Conservation (phyloP, 2,797 vertebrate genomes). For the Gymnopithys bicolor region DNA sequence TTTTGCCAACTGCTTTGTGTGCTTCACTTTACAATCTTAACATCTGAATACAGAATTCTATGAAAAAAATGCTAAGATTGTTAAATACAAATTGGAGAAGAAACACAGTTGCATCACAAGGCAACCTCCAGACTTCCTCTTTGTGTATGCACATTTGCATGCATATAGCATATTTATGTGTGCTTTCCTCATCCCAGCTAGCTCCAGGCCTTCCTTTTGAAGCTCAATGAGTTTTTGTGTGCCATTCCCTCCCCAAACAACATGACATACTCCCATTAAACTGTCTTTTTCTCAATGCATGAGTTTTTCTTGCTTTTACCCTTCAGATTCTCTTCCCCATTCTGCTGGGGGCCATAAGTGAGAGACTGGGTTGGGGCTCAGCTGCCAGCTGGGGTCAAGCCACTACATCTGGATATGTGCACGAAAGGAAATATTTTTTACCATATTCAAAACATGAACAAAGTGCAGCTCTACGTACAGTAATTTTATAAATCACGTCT, state of each 20-base stretch:
- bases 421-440: not conserved
- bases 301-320: not conserved
- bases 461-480: not conserved
- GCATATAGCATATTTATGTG: not conserved
- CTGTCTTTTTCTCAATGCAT: not conserved
- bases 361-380: not conserved
- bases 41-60: not conserved
- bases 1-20: not conserved
- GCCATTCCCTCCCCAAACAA: not conserved
- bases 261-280: not conserved
- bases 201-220: not conserved
- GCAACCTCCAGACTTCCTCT: not conserved
- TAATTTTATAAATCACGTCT: not conserved
- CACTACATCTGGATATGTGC: not conserved
- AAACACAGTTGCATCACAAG: not conserved
- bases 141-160: not conserved
- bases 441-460: not conserved
- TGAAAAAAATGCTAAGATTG: not conserved
- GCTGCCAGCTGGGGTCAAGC: not conserved
- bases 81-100: not conserved
- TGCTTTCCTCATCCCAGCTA: not conserved
- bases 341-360: not conserved
- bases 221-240: not conserved
- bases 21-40: not conserved
- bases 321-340: not conserved